These are phyloP conservation scores for Gobio gobio DNA, from an alignment of 2,113 vertebrate species.

Conservation along the genomic window DNA sequence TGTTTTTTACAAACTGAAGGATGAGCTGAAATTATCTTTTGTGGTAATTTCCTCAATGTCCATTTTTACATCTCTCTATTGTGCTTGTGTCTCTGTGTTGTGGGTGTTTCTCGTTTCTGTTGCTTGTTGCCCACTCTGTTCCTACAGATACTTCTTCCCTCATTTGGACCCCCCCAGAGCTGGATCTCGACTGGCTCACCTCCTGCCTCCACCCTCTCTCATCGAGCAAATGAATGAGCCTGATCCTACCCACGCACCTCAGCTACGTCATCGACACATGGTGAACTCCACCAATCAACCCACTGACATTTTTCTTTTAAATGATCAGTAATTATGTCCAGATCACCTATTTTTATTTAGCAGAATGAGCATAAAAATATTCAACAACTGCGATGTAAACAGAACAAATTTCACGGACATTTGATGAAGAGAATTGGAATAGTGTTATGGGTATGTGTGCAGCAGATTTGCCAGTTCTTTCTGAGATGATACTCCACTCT, in stretches of 20 bases:
- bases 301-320: slow-evolving; percentile 18
- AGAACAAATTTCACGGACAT: too few species aligned
- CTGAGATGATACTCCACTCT: too few species aligned
- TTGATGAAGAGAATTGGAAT: too few species aligned
- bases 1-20: background rate
- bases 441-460: too few species aligned
- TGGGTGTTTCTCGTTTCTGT: slow-evolving; percentile 49
- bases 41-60: slow-evolving; percentile 72
- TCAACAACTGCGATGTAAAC: too few species aligned
- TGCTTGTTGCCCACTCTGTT: slow-evolving; percentile 75
- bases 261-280: slow-evolving; percentile 80
- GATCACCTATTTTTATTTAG: too few species aligned
- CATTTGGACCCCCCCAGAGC: slow-evolving; percentile 90
- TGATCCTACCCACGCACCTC: slow-evolving; percentile 81
- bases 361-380: too few species aligned
- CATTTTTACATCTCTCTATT: slow-evolving; percentile 67
- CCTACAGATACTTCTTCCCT: slow-evolving; percentile 96
- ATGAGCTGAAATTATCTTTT: background rate
- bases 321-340: too few species aligned
- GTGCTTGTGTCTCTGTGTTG: slow-evolving; percentile 39
- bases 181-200: slow-evolving; percentile 89
- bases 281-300: slow-evolving; percentile 57
- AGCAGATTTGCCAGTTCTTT: too few species aligned
- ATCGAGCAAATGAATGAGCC: slow-evolving; percentile 88
- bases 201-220: slow-evolving; percentile 88